phyloP scores from a whole-genome alignment of 2,888 invertebrate species.

The Bimastos eiseni region DNA sequence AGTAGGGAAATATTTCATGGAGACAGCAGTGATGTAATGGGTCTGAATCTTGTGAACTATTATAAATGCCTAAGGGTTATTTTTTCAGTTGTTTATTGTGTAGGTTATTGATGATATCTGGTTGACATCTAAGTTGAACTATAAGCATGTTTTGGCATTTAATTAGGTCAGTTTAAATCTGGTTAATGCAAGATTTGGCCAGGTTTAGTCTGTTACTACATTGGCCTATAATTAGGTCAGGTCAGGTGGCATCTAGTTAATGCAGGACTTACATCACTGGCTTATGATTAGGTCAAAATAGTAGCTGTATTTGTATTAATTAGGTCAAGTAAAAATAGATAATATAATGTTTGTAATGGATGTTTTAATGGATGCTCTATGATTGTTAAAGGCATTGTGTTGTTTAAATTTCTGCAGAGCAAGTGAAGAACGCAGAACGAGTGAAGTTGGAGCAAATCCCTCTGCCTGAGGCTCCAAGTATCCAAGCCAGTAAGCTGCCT shows the following conservation, averaged over 20 bases:
- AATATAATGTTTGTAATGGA: background rate
- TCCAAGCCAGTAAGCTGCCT: conserved; percentile 33
- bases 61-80: background rate
- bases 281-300: too few relatives aligned
- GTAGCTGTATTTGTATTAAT: background rate
- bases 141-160: too few relatives aligned
- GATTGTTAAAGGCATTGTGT: background rate
- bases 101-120: background rate
- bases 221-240: too few relatives aligned
- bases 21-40: background rate
- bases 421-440: conserved; percentile 90
- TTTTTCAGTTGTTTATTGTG: background rate
- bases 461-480: conserved; percentile 68
- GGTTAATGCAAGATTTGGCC: too few relatives aligned
- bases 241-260: too few relatives aligned
- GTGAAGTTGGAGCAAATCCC: conserved; percentile 94
- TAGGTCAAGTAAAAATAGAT: background rate
- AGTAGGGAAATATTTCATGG: background rate
- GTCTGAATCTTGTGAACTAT: background rate
- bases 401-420: conserved; percentile 65
- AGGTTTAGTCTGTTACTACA: too few relatives aligned
- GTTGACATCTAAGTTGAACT: too few relatives aligned
- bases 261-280: background rate
- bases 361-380: background rate
- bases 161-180: too few relatives aligned